These are phyloP conservation scores for Tympanoctomys barrerae DNA, from an alignment of 2,797 vertebrate genomes.

Conservation along the genomic window DNA sequence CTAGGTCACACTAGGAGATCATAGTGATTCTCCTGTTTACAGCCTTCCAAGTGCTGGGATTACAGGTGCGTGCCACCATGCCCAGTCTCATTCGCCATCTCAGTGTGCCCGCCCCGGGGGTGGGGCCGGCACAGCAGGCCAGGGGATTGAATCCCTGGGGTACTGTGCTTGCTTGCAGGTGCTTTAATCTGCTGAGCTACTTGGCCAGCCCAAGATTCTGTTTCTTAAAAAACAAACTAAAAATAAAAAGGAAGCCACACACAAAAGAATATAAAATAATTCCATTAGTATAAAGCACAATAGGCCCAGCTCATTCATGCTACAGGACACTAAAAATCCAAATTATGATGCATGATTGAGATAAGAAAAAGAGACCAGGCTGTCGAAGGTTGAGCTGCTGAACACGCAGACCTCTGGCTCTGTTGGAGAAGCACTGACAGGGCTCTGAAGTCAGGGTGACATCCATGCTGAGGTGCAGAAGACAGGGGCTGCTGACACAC, in stretches of 20 bases:
- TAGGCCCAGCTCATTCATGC: background rate
- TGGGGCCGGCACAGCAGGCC: too few relatives aligned
- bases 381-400: background rate
- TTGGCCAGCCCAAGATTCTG: too few relatives aligned
- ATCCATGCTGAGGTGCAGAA: too few relatives aligned
- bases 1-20: too few relatives aligned
- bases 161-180: too few relatives aligned
- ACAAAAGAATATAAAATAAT: conserved; percentile 15
- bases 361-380: background rate
- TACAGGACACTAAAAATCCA: background rate
- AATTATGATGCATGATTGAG: background rate
- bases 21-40: too few relatives aligned
- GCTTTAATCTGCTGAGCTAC: too few relatives aligned
- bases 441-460: background rate
- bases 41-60: too few relatives aligned
- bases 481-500: background rate
- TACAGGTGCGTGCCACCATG: too few relatives aligned
- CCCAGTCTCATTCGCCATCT: too few relatives aligned
- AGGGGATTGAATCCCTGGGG: too few relatives aligned
- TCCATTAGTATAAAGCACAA: conserved; percentile 10
- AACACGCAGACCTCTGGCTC: background rate
- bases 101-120: too few relatives aligned
- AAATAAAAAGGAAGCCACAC: background rate
- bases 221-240: background rate
- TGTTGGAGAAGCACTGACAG: background rate